Conservation (phyloP, 2,888 invertebrate genomes). For the Calliopum simillimum region DNA sequence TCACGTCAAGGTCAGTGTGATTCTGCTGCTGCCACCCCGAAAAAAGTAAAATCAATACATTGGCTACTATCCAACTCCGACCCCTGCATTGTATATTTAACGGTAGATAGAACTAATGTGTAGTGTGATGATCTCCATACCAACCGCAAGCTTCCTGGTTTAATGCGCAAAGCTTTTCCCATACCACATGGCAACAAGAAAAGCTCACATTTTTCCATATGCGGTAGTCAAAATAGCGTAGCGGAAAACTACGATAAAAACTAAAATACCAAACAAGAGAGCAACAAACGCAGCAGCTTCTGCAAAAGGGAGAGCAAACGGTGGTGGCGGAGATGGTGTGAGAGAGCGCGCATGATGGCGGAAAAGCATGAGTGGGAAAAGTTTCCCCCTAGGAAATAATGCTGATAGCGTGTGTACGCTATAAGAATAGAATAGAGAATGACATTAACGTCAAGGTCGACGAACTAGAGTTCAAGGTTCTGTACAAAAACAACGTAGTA, state of each 20-base stretch:
- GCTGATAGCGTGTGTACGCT: background rate
- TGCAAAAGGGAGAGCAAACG: background rate
- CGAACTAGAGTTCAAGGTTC: conserved; percentile 68
- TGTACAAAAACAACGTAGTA: background rate
- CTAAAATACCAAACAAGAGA: background rate
- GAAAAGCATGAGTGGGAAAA: conserved; percentile 6
- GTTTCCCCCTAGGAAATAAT: conserved; percentile 17
- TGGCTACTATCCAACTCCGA: too few relatives aligned
- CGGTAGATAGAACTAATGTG: too few relatives aligned
- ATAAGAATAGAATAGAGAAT: conserved; percentile 35
- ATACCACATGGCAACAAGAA: background rate
- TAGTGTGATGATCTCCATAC: background rate
- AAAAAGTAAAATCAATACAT: conserved; percentile 38
- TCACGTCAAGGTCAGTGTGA: conserved; percentile 61
- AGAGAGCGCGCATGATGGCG: background rate
- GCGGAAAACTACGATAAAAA: conserved; percentile 2
- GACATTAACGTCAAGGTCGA: conserved; percentile 67
- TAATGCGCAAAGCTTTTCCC: background rate
- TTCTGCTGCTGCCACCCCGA: background rate
- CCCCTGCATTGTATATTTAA: background rate
- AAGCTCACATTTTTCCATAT: background rate
- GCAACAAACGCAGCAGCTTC: background rate
- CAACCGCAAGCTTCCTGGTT: background rate
- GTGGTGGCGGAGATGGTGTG: background rate
- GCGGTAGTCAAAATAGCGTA: background rate